A percentile compares a stretch with the other conserved stretches of the same genome.
phyloP scores from a whole-genome alignment of 2,797 vertebrate genomes.

The Pipistrellus kuhlii region DNA sequence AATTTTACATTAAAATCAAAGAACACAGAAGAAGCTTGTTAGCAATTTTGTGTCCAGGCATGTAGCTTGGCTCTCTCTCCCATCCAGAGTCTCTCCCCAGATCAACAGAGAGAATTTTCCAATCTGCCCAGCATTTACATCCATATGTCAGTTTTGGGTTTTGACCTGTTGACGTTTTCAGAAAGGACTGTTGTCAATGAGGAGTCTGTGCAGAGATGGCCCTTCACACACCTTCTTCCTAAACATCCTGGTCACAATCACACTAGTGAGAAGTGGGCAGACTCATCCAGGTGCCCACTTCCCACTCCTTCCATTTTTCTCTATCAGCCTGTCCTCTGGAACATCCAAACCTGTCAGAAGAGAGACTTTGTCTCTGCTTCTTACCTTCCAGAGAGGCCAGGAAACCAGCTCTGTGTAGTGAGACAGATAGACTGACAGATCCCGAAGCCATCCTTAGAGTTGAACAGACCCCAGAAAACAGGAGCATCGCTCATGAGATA shows the following conservation, averaged over 20 bases:
- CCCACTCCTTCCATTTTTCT: not conserved
- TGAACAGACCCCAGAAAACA: not conserved
- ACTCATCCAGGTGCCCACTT: rapidly evolving
- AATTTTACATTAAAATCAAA: not conserved
- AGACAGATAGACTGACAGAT: not conserved
- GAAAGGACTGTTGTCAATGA: not conserved
- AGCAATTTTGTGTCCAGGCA: not conserved
- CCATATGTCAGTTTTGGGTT: not conserved
- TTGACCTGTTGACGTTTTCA: not conserved
- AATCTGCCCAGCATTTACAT: not conserved
- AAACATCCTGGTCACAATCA: rapidly evolving
- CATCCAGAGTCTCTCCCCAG: not conserved
- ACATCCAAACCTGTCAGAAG: not conserved
- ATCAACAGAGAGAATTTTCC: not conserved
- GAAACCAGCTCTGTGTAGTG: not conserved
- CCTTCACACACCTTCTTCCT: not conserved
- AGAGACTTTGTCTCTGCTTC: not conserved
- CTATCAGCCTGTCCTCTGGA: not conserved
- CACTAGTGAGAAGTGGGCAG: not conserved
- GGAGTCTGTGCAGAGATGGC: not conserved
- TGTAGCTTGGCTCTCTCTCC: not conserved
- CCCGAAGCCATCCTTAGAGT: not conserved
- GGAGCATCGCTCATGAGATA: not conserved
- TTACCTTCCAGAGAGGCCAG: not conserved
- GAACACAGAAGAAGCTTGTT: not conserved